phyloP scores from a whole-genome alignment of 2,797 vertebrate genomes.

The Limnodromus scolopaceus region DNA sequence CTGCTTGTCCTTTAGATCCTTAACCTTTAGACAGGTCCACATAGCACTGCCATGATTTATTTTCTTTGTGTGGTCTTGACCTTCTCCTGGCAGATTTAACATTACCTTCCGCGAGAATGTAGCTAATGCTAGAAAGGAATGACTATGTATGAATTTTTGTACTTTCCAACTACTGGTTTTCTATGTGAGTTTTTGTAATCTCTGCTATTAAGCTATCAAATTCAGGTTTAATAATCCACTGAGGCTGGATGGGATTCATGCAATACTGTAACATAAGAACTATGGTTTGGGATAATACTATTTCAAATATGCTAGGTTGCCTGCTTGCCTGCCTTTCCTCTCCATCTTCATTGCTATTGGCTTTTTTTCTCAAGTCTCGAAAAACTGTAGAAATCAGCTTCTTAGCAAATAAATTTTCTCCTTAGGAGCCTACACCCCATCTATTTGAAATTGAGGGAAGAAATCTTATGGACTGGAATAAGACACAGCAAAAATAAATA shows the following conservation, averaged over 20 bases:
- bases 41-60: slow-evolving; percentile 76
- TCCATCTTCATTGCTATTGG: not conserved
- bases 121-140: slow-evolving; percentile 42
- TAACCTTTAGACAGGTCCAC: slow-evolving; percentile 76
- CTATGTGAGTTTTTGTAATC: slow-evolving; percentile 66
- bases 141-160: slow-evolving; percentile 15
- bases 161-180: slow-evolving; percentile 10
- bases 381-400: not conserved
- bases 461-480: not conserved
- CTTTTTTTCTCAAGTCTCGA: not conserved
- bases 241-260: slow-evolving; percentile 9
- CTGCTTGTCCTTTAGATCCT: slow-evolving; percentile 73
- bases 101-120: slow-evolving; percentile 59
- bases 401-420: not conserved
- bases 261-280: slow-evolving; percentile 48
- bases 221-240: slow-evolving; percentile 64
- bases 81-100: slow-evolving; percentile 70
- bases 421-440: not conserved
- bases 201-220: slow-evolving; percentile 71
- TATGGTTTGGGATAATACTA: slow-evolving; percentile 46
- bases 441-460: not conserved
- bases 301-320: slow-evolving; percentile 60
- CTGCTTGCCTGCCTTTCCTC: not conserved
- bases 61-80: slow-evolving; percentile 76
- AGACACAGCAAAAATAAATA: not conserved